A percentile compares a stretch with the other conserved stretches of the same genome.
phyloP scores from a whole-genome alignment of 2,888 invertebrate genomes.

The Argyresthia goedartella region DNA sequence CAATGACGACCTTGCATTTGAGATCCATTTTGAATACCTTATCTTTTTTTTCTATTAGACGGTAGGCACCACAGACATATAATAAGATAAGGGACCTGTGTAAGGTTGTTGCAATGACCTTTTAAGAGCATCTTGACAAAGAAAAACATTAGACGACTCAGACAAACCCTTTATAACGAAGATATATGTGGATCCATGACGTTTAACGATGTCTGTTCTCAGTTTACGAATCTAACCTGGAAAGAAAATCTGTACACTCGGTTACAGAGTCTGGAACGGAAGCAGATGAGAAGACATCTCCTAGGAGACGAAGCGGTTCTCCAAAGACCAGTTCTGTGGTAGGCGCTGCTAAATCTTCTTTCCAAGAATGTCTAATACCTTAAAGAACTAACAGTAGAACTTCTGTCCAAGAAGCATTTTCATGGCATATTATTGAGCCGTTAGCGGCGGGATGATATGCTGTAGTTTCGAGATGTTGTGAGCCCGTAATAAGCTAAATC shows the following conservation, averaged over 20 bases:
- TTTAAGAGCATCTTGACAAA: neutral
- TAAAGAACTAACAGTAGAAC: conserved; percentile 22
- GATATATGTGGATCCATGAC: neutral
- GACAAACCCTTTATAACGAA: neutral
- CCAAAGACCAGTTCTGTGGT: too few relatives aligned
- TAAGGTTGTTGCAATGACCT: conserved; percentile 1
- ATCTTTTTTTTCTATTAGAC: neutral
- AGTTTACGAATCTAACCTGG: neutral
- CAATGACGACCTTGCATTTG: neutral
- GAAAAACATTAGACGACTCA: neutral
- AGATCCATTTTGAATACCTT: neutral
- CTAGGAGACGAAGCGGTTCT: too few relatives aligned
- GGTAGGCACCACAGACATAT: too few relatives aligned
- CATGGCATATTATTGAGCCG: conserved; percentile 22
- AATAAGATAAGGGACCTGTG: too few relatives aligned
- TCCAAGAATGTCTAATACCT: conserved; percentile 13
- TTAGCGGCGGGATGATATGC: conserved; percentile 18
- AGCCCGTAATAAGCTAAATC: conserved; percentile 11
- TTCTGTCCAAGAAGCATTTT: conserved; percentile 12
- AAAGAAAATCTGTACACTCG: too few relatives aligned
- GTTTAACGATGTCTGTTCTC: neutral
- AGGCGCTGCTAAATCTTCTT: conserved; percentile 19
- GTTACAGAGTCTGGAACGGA: too few relatives aligned
- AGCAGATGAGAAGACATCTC: too few relatives aligned
- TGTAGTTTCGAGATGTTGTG: conserved; percentile 14